A percentile compares a stretch with the other conserved stretches of the same genome.
Conservation (phyloP, 2,113 vertebrate species). For the Tachuris rubrigastra region DNA sequence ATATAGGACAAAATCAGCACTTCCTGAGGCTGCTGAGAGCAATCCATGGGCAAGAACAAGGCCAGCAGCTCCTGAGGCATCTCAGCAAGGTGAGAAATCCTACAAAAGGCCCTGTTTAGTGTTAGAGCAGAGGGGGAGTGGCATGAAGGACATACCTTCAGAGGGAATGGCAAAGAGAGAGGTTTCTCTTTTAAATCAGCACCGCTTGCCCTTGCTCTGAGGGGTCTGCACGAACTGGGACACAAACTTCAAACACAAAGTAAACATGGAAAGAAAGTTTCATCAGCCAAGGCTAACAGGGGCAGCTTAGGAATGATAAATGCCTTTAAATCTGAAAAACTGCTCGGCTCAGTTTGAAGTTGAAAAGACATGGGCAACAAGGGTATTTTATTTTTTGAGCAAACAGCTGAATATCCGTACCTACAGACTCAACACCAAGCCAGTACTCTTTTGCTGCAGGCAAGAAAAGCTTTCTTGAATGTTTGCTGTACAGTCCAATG, state of each 20-base stretch:
- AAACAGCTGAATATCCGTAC: neutral
- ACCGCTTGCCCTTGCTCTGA: neutral
- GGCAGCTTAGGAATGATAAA: neutral
- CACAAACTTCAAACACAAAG: neutral
- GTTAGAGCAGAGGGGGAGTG: neutral
- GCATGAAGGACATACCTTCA: neutral
- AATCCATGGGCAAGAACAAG: neutral
- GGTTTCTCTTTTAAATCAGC: neutral
- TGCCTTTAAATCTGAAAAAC: neutral
- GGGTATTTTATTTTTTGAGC: neutral
- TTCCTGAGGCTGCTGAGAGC: neutral
- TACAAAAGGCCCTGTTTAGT: neutral
- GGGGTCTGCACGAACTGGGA: neutral
- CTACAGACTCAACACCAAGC: neutral
- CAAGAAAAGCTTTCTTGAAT: neutral
- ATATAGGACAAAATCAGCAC: neutral
- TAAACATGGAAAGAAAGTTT: neutral
- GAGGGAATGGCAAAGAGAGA: neutral
- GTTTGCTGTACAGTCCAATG: neutral
- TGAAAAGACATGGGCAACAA: neutral
- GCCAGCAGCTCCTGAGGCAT: neutral
- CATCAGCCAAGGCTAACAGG: neutral
- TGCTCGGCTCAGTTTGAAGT: neutral
- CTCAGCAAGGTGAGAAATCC: neutral
- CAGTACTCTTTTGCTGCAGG: neutral